Percentiles rank a stretch among this genome's conserved stretches.
phyloP scores from a whole-genome alignment of 2,888 invertebrate genomes.

The Tiphia femorata region DNA sequence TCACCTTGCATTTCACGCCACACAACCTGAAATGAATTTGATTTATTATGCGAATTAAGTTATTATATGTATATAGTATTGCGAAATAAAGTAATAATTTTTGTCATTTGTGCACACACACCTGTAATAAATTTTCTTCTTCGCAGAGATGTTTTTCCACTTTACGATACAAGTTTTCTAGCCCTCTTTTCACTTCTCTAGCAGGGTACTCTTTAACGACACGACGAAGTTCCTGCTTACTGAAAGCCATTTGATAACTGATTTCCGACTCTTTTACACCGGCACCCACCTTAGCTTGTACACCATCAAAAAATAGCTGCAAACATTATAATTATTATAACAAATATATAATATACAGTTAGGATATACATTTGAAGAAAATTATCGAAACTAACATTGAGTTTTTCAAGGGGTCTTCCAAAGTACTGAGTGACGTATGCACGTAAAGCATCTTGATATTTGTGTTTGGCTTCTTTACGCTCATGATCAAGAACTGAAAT shows the following conservation, averaged over 20 bases:
- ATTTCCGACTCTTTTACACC: conserved; percentile 98
- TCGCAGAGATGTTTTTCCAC: conserved; percentile 98
- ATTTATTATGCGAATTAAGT: background rate
- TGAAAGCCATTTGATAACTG: conserved; percentile 96
- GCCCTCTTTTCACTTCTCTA: conserved; percentile 91
- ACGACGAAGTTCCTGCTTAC: conserved; percentile 95
- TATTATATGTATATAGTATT: background rate
- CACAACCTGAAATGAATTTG: conserved; percentile 79
- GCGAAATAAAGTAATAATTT: background rate
- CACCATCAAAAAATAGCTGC: conserved; percentile 96
- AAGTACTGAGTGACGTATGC: conserved; percentile 95
- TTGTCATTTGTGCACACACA: conserved; percentile 26
- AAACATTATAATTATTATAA: conserved; percentile 49
- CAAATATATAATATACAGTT: background rate
- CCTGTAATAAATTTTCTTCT: conserved; percentile 90
- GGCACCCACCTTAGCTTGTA: conserved; percentile 90
- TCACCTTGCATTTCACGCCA: conserved; percentile 99
- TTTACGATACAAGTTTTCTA: conserved; percentile 93
- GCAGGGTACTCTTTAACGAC: conserved; percentile 95
- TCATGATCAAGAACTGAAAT: conserved; percentile 88
- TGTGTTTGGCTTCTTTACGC: conserved; percentile 90
- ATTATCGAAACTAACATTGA: conserved; percentile 77
- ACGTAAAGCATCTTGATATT: conserved; percentile 90
- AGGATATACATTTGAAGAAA: conserved; percentile 4
- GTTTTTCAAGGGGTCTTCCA: conserved; percentile 91